These are phyloP conservation scores for Nymphalis io DNA, from an alignment of 1,140 invertebrate genomes.

Conservation along the genomic window DNA sequence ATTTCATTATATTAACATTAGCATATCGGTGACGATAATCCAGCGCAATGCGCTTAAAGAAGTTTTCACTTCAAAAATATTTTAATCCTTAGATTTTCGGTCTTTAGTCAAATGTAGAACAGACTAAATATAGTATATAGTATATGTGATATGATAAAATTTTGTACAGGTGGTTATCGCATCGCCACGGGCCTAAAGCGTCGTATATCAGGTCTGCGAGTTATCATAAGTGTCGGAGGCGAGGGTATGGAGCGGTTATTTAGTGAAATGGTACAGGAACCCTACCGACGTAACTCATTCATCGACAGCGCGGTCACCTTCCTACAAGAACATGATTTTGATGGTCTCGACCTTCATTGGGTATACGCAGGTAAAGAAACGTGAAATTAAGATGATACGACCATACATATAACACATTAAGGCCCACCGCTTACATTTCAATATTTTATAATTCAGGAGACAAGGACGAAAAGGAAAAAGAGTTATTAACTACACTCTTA, in stretches of 20 bases:
- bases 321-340: slow-evolving; percentile 81
- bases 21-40: too few species aligned
- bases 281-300: slow-evolving; percentile 78
- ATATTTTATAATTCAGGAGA: slow-evolving; percentile 61
- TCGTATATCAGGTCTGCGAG: slow-evolving; percentile 76
- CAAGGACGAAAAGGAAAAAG: slow-evolving; percentile 73
- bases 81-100: too few species aligned
- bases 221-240: slow-evolving; percentile 81
- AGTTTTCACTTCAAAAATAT: too few species aligned
- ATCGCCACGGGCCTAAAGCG: slow-evolving; percentile 79
- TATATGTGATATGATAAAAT: too few species aligned
- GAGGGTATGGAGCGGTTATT: slow-evolving; percentile 78
- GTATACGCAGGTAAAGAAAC: slow-evolving; percentile 81
- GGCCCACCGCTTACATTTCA: background rate
- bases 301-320: slow-evolving; percentile 83
- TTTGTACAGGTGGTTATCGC: slow-evolving; percentile 77
- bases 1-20: too few species aligned
- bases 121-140: too few species aligned
- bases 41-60: too few species aligned
- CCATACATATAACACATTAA: background rate
- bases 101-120: too few species aligned
- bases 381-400: background rate
- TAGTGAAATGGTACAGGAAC: slow-evolving; percentile 78
- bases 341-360: slow-evolving; percentile 84
- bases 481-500: slow-evolving; percentile 70